phyloP scores from a whole-genome alignment of 2,888 invertebrate species.

The Thecocarcelia acutangulata region DNA sequence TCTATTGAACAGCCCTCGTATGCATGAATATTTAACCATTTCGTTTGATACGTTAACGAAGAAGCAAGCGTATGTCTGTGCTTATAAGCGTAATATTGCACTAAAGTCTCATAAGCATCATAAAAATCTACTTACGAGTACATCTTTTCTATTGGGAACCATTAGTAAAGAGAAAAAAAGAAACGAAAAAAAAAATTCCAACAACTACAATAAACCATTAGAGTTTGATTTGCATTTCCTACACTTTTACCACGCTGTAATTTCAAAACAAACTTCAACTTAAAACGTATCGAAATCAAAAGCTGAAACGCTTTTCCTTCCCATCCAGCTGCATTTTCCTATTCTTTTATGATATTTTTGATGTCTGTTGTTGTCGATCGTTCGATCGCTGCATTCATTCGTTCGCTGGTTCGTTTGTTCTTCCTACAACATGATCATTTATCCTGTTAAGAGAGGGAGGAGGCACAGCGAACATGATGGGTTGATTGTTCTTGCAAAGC shows the following conservation, averaged over 20 bases:
- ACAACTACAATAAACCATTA: slow-evolving; percentile 73
- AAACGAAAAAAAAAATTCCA: slow-evolving; percentile 32
- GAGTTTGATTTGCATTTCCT: slow-evolving; percentile 80
- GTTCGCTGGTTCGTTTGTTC: slow-evolving; percentile 28
- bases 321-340: slow-evolving; percentile 48
- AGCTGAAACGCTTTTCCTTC: slow-evolving; percentile 53
- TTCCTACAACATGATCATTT: slow-evolving; percentile 56
- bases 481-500: slow-evolving; percentile 50
- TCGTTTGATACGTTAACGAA: neutral
- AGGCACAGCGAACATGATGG: slow-evolving; percentile 35
- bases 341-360: slow-evolving; percentile 22
- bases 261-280: slow-evolving; percentile 21
- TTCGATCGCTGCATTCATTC: slow-evolving; percentile 16
- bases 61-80: neutral
- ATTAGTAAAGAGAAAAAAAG: slow-evolving; percentile 50
- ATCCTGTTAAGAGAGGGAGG: slow-evolving; percentile 55
- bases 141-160: slow-evolving; percentile 46
- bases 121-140: slow-evolving; percentile 51
- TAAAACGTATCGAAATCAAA: slow-evolving; percentile 42
- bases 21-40: slow-evolving; percentile 23
- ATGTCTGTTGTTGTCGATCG: slow-evolving; percentile 16
- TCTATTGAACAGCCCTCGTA: too few species aligned
- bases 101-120: slow-evolving; percentile 1
- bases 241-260: slow-evolving; percentile 51
- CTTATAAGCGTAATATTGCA: neutral